Evolutionary conservation across 2,888 invertebrate species (phyloP).

Genomic region (Idaea aversata): DNA sequence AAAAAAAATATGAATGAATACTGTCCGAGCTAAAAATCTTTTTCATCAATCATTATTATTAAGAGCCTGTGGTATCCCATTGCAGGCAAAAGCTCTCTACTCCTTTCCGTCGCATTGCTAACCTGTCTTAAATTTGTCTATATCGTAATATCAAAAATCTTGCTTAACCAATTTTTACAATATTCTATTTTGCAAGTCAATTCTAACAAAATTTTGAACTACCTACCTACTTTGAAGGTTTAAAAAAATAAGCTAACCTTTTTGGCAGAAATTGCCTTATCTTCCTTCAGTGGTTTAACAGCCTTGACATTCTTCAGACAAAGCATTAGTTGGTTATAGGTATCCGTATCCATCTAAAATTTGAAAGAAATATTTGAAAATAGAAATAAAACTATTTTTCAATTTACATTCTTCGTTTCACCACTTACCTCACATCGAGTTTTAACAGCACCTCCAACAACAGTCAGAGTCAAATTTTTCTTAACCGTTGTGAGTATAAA

Average conservation of each 20-base stretch:
- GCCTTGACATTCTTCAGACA: constrained; percentile 56
- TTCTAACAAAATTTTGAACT: too few relatives aligned
- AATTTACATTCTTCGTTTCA: not conserved
- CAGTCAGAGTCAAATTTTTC: constrained; percentile 65
- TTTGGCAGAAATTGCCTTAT: constrained; percentile 50
- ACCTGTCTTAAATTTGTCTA: too few relatives aligned
- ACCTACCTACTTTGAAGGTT: not conserved
- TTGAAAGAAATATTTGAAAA: not conserved
- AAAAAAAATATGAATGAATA: too few relatives aligned
- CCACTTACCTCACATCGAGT: constrained; percentile 63
- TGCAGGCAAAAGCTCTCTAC: too few relatives aligned
- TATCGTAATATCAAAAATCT: too few relatives aligned
- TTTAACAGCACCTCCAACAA: constrained; percentile 70
- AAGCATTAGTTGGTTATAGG: constrained; percentile 60
- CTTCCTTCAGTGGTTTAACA: constrained; percentile 41
- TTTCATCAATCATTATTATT: too few relatives aligned
- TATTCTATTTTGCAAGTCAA: not conserved
- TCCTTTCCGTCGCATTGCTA: too few relatives aligned
- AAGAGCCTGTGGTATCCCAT: too few relatives aligned
- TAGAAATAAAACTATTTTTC: not conserved
- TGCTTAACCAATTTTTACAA: not conserved
- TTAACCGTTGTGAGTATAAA: constrained; percentile 60
- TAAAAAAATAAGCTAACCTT: constrained; percentile 42
- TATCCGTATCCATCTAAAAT: constrained; percentile 61
- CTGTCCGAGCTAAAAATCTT: too few relatives aligned